Evolutionary conservation across 2,888 invertebrate genomes (phyloP), one percentile per base, ranked within the genome.

Genomic region (Coenonympha glycerion): DNA sequence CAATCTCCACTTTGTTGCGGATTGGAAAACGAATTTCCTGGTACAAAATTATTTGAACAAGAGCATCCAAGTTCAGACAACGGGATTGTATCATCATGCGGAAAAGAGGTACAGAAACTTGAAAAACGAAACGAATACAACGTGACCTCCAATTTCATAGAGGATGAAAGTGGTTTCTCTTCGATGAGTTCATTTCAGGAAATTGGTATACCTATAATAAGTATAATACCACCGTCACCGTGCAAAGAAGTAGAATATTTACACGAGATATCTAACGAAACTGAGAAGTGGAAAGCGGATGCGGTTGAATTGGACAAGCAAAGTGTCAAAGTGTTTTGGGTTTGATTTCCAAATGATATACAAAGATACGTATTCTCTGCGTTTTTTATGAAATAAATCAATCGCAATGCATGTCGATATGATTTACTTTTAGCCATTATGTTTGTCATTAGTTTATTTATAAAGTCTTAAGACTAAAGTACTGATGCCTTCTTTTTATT

Each of bases 141-240:
- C 61, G 68, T 71, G 54, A 70, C 71, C 37, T 68, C 73, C 33
- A 76, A 79, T 67, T 84, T 79, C 53, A 74, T 84, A 44, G 95
- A 95, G 71, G 94, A 94, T 64, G 95, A 95, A 75, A 95, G 94
- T 69, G 95, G 95, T 21, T 95, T 95, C 76, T 94, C 94, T 9
- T 94, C 94, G 6, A 92, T 95, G 89, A 94, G 91, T 73, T 94
- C 94, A 5, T 94, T 94, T 71, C 93, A 94, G 78, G 94, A 95
- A 69, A 90, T 94, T 39, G 93, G 93, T 8, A 83, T 94, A 64
- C 93, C 93, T 11, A 82, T 87, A 42, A 87, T 87, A 69, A 85
- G 80, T 56, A 80, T 85, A 48, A 85, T 84, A 66, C 86, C 86
- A 59, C 85, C 86, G 51, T 83, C 86, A 16, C 86, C 86, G 9